These are phyloP conservation scores for Xenopus borealis DNA, from an alignment of 2,113 vertebrate genomes.

Conservation along the genomic window DNA sequence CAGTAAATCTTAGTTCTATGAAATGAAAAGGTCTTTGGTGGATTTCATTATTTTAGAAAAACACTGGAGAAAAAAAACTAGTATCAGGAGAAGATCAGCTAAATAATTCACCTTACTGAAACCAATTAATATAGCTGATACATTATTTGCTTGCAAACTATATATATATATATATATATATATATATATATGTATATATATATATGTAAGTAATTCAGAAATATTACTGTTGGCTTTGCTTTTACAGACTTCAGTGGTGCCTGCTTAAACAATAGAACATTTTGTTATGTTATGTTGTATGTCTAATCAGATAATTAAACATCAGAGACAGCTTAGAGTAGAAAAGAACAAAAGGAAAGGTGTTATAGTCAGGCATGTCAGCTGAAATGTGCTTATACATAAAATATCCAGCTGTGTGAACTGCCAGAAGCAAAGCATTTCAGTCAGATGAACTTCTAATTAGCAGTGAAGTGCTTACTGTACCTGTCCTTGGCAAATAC, in stretches of 20 bases:
- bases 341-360: constrained; percentile 1
- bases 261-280: background rate
- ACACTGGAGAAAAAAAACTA: no score
- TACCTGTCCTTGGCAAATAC: constrained; percentile 12
- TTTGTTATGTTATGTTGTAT: background rate
- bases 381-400: constrained; percentile 1
- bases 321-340: background rate
- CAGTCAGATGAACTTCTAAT: constrained; percentile 3
- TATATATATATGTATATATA: no score
- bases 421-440: background rate
- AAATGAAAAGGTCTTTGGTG: no score
- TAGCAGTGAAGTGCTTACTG: constrained; percentile 3
- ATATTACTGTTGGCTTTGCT: background rate
- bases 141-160: no score
- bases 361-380: background rate
- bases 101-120: no score
- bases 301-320: constrained; percentile 4
- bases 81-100: no score
- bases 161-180: no score
- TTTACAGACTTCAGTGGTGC: background rate
- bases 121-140: no score
- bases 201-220: no score
- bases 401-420: constrained; percentile 8
- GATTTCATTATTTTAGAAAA: no score
- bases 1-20: no score